phyloP scores from a whole-genome alignment of 2,113 vertebrate genomes.

The Anhinga rufa region DNA sequence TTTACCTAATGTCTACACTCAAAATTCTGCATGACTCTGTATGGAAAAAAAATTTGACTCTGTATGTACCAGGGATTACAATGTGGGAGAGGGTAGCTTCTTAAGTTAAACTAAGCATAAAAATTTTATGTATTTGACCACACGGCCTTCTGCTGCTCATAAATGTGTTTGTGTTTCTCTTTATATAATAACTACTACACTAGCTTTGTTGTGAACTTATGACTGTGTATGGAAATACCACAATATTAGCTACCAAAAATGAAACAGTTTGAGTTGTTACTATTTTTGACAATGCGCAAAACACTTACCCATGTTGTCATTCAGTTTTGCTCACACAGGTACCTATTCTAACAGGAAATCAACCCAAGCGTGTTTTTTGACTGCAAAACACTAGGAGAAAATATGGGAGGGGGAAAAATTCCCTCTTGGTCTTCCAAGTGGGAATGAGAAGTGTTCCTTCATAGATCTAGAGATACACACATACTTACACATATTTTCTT shows the following conservation, averaged over 20 bases:
- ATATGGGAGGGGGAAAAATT: background rate
- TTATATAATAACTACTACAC: background rate
- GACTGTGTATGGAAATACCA: background rate
- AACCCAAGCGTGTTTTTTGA: background rate
- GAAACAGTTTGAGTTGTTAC: background rate
- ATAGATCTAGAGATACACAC: fast-evolving
- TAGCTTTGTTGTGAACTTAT: background rate
- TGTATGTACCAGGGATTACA: background rate
- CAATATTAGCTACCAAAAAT: background rate
- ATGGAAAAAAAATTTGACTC: background rate
- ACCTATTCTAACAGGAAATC: background rate
- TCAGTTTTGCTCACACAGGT: background rate
- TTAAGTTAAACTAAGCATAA: background rate
- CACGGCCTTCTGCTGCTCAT: background rate
- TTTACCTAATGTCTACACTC: conserved; percentile 33
- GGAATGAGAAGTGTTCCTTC: background rate
- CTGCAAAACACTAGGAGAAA: background rate
- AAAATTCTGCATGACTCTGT: background rate
- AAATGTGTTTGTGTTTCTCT: background rate
- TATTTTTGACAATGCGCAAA: background rate
- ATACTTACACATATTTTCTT: fast-evolving
- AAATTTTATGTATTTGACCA: background rate
- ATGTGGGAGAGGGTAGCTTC: background rate
- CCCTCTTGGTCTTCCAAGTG: background rate
- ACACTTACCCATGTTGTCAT: background rate